These are phyloP conservation scores for Tamias sibiricus DNA, from an alignment of 2,113 vertebrate species.

Conservation along the genomic window DNA sequence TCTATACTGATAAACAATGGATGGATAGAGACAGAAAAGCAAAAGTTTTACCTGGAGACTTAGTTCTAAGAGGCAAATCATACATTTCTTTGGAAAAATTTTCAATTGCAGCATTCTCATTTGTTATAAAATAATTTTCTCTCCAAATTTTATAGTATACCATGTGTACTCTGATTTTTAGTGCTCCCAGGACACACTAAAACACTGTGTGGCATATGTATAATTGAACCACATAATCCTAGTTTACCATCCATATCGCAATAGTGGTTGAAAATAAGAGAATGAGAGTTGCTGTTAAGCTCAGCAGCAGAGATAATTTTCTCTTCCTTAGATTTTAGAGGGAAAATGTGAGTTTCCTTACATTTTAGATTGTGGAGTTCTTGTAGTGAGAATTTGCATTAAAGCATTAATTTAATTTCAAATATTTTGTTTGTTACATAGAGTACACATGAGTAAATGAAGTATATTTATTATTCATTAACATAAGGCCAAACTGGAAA, in stretches of 20 bases:
- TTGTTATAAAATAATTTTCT: background rate
- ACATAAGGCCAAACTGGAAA: background rate
- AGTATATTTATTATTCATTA: background rate
- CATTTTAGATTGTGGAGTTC: conserved; percentile 18
- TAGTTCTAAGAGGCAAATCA: background rate
- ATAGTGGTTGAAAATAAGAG: background rate
- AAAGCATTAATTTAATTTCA: background rate
- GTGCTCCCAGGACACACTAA: background rate
- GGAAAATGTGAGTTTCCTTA: background rate
- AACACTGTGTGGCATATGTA: background rate
- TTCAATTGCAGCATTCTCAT: background rate
- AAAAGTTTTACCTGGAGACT: background rate
- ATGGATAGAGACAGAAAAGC: background rate
- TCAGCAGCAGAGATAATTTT: background rate
- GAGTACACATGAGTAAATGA: background rate
- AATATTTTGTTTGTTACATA: background rate
- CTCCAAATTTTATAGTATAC: background rate
- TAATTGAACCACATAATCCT: background rate
- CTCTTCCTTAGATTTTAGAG: background rate
- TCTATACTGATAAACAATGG: background rate
- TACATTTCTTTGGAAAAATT: background rate
- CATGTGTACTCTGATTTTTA: background rate
- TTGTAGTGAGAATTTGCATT: background rate
- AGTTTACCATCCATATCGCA: background rate
- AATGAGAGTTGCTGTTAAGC: background rate